Evolutionary conservation across 2,888 invertebrate species (phyloP).

Genomic region (Tetragnatha montana): DNA sequence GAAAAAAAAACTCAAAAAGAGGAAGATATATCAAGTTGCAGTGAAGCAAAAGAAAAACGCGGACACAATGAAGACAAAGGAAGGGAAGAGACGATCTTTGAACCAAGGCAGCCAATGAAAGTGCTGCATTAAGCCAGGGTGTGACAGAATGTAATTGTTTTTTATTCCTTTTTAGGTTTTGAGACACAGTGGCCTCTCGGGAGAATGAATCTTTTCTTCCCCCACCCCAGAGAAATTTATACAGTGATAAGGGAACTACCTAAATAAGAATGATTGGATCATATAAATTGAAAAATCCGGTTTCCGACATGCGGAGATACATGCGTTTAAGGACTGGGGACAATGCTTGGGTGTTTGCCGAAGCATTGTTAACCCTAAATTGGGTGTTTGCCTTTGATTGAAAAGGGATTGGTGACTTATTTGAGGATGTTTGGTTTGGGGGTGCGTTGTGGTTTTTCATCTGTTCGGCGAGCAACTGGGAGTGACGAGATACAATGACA

Average conservation of each 20-base stretch:
- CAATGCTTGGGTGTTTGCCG: neutral
- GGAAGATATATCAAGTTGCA: conserved; percentile 43
- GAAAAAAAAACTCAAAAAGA: conserved; percentile 33
- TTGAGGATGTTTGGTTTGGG: too few relatives aligned
- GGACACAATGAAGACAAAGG: conserved; percentile 61
- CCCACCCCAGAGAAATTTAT: conserved; percentile 5
- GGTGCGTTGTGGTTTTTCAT: too few relatives aligned
- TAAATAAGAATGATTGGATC: conserved; percentile 40
- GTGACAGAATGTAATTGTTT: conserved; percentile 64
- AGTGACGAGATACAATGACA: too few relatives aligned
- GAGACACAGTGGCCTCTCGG: neutral
- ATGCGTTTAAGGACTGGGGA: neutral
- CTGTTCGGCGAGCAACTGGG: too few relatives aligned
- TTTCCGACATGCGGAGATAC: neutral
- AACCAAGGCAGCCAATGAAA: conserved; percentile 58
- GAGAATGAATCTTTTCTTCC: conserved; percentile 49
- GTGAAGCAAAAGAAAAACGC: conserved; percentile 40
- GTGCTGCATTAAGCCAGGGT: conserved; percentile 46
- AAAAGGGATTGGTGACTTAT: neutral
- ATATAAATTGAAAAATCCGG: conserved; percentile 19
- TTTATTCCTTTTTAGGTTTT: conserved; percentile 41
- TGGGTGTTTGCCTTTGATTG: neutral
- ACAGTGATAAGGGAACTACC: neutral
- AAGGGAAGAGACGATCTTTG: conserved; percentile 54
- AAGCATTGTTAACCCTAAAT: neutral